Base-by-base conservation (phyloP, 1,140 invertebrate species). In the Gryllus bimaculatus region DNA sequence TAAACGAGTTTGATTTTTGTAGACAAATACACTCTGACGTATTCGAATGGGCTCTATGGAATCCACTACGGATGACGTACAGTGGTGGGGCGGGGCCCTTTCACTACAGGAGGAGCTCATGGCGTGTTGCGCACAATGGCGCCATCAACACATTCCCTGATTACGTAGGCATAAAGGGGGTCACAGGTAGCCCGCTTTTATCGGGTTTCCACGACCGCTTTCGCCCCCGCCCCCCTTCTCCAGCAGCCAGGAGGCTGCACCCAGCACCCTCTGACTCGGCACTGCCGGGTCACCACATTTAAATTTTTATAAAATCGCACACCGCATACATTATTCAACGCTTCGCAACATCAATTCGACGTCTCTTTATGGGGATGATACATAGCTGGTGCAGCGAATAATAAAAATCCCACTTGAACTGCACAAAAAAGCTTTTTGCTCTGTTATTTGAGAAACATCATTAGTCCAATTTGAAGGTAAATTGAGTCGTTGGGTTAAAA, bases 291-390 rank as follows among this genome's bases (percentile, higher is more conserved):
- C 26, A 39, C 26, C 26, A 39, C 54, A 66, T 66, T 66, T 66
- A 66, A 66, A 66, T 66, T 66, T 66, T 66, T 66, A 66, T 66
- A 66, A 66, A 66, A 66, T 66, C 54, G 54, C 54, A 18, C 54
- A 66, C 10, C 18, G 7, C 54, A 66, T 66, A 66, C 54, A 66
- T 66, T 66, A 66, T 66, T 66, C 54, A 66, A 66, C 54, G 54
- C 18, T 66, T 18, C 10, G 10, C 10, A 10, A 13, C 54, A 66
- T 66, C 54, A 66, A 66, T 66, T 66, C 54, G 18, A 18, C 18
- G 54, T 66, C 18, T 7, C 7, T 66, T 66, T 66, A 66, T 66
- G 54, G 54, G 18, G 18, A 66, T 66, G 54, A 18, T 66, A 18
- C 54, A 66, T 66, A 13, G 54, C 18, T 18, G 54, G 10, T 66